These are phyloP conservation scores for Camponotus fellah DNA, from an alignment of 2,888 invertebrate genomes.

Conservation along the genomic window DNA sequence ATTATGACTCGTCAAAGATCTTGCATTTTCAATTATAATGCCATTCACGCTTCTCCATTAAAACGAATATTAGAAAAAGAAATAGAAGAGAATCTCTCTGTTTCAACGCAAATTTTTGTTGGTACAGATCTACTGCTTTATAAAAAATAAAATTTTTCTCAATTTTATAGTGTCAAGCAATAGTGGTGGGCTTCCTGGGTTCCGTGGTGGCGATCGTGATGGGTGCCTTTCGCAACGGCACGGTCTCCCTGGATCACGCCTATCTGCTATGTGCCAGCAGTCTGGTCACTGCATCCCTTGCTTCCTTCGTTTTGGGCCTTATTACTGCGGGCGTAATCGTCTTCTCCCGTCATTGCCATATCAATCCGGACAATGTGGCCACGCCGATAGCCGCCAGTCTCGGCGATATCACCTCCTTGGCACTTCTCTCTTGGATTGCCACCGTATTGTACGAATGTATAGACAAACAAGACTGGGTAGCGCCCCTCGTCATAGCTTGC, in stretches of 20 bases:
- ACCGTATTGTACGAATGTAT: conserved; percentile 88
- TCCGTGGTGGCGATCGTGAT: conserved; percentile 90
- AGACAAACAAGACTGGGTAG: conserved; percentile 89
- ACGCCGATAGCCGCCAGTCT: conserved; percentile 94
- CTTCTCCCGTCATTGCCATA: conserved; percentile 89
- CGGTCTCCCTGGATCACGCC: conserved; percentile 89
- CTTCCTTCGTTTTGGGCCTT: conserved; percentile 91
- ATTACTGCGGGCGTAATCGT: conserved; percentile 92
- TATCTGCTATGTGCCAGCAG: conserved; percentile 92
- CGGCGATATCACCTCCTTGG: conserved; percentile 92
- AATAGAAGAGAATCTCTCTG: not conserved
- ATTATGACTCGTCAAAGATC: not conserved
- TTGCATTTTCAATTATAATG: too few species aligned
- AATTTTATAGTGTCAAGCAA: conserved; percentile 89
- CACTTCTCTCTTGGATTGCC: conserved; percentile 88
- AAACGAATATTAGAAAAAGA: not conserved
- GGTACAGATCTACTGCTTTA: not conserved
- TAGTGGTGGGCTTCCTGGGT: conserved; percentile 91
- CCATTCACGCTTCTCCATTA: not conserved
- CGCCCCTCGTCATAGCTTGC: conserved; percentile 89
- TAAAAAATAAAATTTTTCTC: not conserved
- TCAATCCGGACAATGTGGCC: conserved; percentile 94
- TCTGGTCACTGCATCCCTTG: conserved; percentile 92
- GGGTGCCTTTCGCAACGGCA: conserved; percentile 89
- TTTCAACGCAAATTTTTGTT: too few species aligned